Percentiles rank a stretch among this genome's conserved stretches.
Conservation (phyloP, 2,888 invertebrate species). For the Argyra leucocephala region DNA sequence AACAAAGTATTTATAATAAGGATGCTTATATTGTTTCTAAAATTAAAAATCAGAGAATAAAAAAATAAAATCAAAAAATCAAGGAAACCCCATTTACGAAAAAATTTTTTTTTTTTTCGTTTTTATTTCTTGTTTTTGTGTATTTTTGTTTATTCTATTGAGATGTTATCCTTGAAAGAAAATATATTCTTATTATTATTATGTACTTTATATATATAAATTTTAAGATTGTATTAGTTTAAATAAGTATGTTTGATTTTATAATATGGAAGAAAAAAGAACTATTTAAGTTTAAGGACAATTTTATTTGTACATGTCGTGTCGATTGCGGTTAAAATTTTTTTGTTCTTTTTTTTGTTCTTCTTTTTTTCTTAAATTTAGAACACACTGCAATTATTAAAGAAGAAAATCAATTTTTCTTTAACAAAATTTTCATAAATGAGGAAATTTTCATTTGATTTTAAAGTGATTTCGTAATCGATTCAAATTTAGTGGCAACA, state of each 20-base stretch:
- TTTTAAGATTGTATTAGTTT: background rate
- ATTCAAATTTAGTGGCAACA: no score
- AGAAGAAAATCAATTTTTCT: no score
- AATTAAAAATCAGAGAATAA: background rate
- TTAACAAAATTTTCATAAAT: no score
- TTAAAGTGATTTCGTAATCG: no score
- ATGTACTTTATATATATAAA: background rate
- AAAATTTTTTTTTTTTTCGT: background rate
- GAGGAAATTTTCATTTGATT: no score
- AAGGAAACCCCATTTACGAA: background rate
- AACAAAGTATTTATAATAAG: no score
- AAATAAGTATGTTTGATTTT: background rate
- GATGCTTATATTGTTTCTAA: background rate
- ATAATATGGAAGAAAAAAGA: background rate
- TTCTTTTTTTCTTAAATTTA: no score
- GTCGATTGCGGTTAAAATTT: no score
- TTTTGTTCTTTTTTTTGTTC: no score
- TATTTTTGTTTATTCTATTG: background rate
- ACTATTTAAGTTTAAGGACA: no score
- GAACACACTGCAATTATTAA: no score
- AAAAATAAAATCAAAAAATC: background rate
- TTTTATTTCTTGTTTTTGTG: background rate
- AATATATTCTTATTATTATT: background rate
- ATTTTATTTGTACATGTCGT: no score
- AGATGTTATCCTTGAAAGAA: background rate